Percentiles rank a stretch among this genome's conserved stretches.
These are phyloP conservation scores for Neodiprion pinetum DNA, from an alignment of 1,140 invertebrate genomes.

Conservation along the genomic window DNA sequence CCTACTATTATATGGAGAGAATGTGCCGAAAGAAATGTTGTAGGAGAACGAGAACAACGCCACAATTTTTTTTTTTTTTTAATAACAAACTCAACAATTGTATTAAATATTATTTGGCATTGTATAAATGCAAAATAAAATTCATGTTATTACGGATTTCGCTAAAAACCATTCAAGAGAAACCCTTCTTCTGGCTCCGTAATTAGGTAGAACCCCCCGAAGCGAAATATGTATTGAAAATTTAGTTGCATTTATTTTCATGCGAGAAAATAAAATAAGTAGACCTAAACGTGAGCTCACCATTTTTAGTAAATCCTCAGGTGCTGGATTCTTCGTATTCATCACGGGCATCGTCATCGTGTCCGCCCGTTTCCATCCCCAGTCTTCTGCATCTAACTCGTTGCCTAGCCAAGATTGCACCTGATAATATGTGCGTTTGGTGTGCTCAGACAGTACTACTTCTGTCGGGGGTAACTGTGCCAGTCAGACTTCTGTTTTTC, in stretches of 20 bases:
- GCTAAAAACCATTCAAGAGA: conserved; percentile 14
- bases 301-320: conserved; percentile 19
- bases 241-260: neutral
- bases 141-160: neutral
- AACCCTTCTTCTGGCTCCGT: conserved; percentile 30
- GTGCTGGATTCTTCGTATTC: neutral
- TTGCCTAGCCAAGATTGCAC: neutral
- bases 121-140: neutral
- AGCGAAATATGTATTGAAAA: neutral
- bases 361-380: neutral
- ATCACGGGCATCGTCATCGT: neutral
- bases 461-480: neutral
- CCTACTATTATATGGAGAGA: too few relatives aligned
- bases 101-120: too few relatives aligned
- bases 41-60: too few relatives aligned
- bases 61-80: too few relatives aligned
- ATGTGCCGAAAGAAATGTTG: too few relatives aligned
- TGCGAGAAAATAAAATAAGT: neutral
- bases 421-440: neutral
- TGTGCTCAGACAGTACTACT: neutral
- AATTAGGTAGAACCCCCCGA: neutral
- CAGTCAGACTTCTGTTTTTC: neutral
- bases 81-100: too few relatives aligned
- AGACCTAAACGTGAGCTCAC: neutral
- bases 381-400: neutral